Conservation (phyloP, 2,888 invertebrate species). For the Orchesellides sinensis region DNA sequence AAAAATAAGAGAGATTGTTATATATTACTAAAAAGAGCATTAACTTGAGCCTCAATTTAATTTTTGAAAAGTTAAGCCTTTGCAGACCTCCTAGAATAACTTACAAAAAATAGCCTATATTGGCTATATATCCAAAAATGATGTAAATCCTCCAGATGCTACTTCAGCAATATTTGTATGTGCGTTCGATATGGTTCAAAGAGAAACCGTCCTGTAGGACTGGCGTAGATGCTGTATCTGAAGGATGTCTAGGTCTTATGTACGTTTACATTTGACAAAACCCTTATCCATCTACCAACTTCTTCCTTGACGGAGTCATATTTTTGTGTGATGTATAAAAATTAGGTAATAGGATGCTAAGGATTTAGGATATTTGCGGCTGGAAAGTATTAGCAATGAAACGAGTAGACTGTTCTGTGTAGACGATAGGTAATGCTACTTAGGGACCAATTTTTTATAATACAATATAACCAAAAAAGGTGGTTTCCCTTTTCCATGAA, state of each 20-base stretch:
- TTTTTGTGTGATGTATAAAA: slow-evolving; percentile 33
- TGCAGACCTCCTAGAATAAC: too few species aligned
- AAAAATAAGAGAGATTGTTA: neutral
- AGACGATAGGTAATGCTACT: neutral
- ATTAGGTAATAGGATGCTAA: slow-evolving; percentile 10
- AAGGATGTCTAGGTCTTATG: too few species aligned
- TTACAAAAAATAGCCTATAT: too few species aligned
- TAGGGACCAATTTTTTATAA: slow-evolving; percentile 22
- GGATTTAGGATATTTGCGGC: slow-evolving; percentile 47
- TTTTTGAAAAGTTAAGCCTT: slow-evolving; percentile 4
- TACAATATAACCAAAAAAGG: slow-evolving; percentile 15
- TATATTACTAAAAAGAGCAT: neutral
- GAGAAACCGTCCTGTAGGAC: slow-evolving; percentile 13
- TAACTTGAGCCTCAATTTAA: slow-evolving; percentile 36
- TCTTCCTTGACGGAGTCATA: slow-evolving; percentile 27
- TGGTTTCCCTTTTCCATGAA: slow-evolving; percentile 41
- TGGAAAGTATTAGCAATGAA: slow-evolving; percentile 31
- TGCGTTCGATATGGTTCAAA: neutral
- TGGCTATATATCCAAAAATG: too few species aligned
- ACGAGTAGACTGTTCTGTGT: neutral
- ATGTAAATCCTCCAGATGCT: slow-evolving; percentile 11
- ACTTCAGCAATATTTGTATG: slow-evolving; percentile 12
- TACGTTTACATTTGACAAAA: too few species aligned
- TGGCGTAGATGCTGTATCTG: too few species aligned
- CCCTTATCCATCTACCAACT: neutral